A percentile compares a stretch with the other conserved stretches of the same genome.
These are phyloP conservation scores for Lasioglossum oenotherae DNA, from an alignment of 2,888 invertebrate genomes.

Conservation along the genomic window DNA sequence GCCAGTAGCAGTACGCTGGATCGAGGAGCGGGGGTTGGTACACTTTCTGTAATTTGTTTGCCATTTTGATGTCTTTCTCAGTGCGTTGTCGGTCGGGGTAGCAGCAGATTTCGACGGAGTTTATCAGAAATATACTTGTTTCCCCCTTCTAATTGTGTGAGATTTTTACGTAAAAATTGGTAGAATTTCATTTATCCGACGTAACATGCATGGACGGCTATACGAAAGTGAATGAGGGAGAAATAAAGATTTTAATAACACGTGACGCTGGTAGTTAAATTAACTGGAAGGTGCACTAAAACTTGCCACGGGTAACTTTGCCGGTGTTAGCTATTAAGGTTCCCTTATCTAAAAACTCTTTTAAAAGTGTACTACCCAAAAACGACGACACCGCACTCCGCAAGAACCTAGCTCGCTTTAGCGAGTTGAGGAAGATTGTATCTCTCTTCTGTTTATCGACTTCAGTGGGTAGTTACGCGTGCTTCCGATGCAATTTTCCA, in stretches of 20 bases:
- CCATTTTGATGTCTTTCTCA: no score
- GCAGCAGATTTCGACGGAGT: background rate
- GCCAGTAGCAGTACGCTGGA: background rate
- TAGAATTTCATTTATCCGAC: background rate
- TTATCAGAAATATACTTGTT: background rate
- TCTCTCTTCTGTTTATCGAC: slow-evolving; percentile 76
- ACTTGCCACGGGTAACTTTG: slow-evolving; percentile 60
- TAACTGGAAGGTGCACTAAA: slow-evolving; percentile 45
- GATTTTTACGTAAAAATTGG: background rate
- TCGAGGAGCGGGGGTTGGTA: background rate
- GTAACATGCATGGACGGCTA: background rate
- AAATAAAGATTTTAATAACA: slow-evolving; percentile 66
- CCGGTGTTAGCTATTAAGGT: slow-evolving; percentile 76
- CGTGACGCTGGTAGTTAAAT: slow-evolving; percentile 65
- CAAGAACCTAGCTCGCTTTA: slow-evolving; percentile 65
- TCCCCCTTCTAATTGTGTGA: background rate
- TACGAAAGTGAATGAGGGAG: background rate
- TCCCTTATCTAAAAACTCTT: slow-evolving; percentile 78
- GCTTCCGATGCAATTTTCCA: slow-evolving; percentile 66
- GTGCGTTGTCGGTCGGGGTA: background rate
- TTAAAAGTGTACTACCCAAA: slow-evolving; percentile 77
- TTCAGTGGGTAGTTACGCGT: slow-evolving; percentile 70
- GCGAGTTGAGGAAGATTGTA: slow-evolving; percentile 68
- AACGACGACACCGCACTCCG: slow-evolving; percentile 67
- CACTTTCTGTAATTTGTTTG: background rate